Base-by-base conservation (phyloP, 2,797 vertebrate species). In the Myotis planiceps region DNA sequence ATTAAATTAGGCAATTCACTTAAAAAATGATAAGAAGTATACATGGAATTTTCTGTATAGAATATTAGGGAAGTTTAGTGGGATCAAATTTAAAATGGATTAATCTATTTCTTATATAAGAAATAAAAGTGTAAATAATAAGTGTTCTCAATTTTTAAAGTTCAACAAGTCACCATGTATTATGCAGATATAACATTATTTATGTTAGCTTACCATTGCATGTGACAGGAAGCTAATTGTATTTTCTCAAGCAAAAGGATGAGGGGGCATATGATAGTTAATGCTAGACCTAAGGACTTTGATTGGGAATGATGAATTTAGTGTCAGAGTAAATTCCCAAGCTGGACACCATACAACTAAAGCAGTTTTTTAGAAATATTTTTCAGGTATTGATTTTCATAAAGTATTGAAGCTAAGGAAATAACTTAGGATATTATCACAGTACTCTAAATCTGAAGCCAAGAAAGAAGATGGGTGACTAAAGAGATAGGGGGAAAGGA, bases 71-170 rank as follows among this genome's bases (percentile, higher is more conserved):
- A 58, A 65, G 34, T 21, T 53, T 78, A 88, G 8, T 55, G 66
- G 39, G 75, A 37, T 21, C 23, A 75, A 81, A 76, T 75, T 88
- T 69, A 47, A 86, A 79, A 68, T 71, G 10, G 29, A 86, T 63
- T 72, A 42, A 34, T 45, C 32, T 88, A 21, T 55, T 63, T 89
- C 9, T 78, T 19, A 49, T 51, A 27, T 53, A 18, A 87, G 16
- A 78, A 60, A 75, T 42, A 82, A 93, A 84, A 80, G 10, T n/a
- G 12, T 71, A 88, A 93, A 9, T 34, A 63, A 37, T 88, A 55
- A 37, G n/a, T 60, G 2, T 39, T 80, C 55, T 88, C 95, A 65
- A 75, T 81, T 88, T 94, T 89, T 87, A 88, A 94, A 91, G 19
- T 86, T 92, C 25, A 80, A 21, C 6, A 95, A 34, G 39, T 75